A percentile compares a stretch with the other conserved stretches of the same genome.
Conservation (phyloP, 2,888 invertebrate species). For the Mechanitis mazaeus region DNA sequence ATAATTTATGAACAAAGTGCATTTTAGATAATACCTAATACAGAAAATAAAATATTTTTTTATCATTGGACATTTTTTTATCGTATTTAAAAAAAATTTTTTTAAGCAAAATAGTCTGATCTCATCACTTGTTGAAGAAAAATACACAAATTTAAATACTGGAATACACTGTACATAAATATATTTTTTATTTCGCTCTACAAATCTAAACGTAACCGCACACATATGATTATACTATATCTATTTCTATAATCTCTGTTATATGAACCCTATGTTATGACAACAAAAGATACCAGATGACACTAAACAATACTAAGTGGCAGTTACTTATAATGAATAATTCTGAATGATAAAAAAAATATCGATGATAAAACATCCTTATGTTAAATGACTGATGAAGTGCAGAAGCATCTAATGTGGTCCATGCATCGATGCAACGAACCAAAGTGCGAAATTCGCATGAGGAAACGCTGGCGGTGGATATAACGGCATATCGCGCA, state of each 20-base stretch:
- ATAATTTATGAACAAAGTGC: no score
- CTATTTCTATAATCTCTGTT: constrained; percentile 20
- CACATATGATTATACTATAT: not conserved
- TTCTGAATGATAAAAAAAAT: constrained; percentile 30
- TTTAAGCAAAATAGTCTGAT: no score
- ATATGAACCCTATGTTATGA: constrained; percentile 14
- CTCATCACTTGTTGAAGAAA: no score
- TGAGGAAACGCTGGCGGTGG: constrained; percentile 63
- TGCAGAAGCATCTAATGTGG: constrained; percentile 74
- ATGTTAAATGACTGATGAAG: constrained; percentile 54
- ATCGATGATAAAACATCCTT: constrained; percentile 35
- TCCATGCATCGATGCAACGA: constrained; percentile 74
- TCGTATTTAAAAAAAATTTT: no score
- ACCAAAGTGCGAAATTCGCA: constrained; percentile 68
- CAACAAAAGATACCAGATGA: constrained; percentile 32
- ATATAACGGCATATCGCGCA: constrained; percentile 65
- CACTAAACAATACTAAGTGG: constrained; percentile 34
- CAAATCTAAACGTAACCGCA: not conserved
- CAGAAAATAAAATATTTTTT: no score
- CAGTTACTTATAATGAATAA: constrained; percentile 32
- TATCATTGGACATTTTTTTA: no score
- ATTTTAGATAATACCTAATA: no score
- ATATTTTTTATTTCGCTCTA: no score
- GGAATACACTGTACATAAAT: no score
- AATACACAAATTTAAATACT: no score